Evolutionary conservation across 2,113 vertebrate genomes (phyloP).

Genomic region (Thryonomys swinderianus): DNA sequence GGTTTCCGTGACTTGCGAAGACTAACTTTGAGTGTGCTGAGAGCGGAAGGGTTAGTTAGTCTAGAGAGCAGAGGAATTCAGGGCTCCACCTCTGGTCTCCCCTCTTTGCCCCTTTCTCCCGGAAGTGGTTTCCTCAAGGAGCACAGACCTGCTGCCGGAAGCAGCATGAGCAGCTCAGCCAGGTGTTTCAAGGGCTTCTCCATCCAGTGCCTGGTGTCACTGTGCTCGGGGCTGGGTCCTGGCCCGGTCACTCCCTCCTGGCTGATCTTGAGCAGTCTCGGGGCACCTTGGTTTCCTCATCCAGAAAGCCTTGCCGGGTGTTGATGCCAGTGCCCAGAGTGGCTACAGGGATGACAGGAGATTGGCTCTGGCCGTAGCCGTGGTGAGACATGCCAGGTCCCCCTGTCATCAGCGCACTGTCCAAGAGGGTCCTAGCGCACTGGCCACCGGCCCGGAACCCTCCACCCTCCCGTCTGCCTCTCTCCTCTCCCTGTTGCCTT

Average conservation of each 20-base stretch:
- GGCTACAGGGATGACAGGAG: neutral
- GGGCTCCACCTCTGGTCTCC: neutral
- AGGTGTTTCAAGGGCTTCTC: neutral
- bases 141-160: neutral
- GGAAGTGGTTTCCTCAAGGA: neutral
- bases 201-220: neutral
- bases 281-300: neutral
- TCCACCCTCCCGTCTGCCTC: neutral
- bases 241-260: neutral
- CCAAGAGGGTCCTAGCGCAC: neutral
- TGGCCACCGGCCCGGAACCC: neutral
- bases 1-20: slow-evolving; percentile 70
- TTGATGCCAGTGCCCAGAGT: neutral
- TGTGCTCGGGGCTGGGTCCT: neutral
- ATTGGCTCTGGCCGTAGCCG: neutral
- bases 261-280: neutral
- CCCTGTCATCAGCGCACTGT: neutral
- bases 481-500: neutral
- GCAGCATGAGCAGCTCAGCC: neutral
- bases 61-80: neutral
- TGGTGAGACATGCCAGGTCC: neutral
- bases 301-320: neutral
- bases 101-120: neutral
- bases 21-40: neutral
- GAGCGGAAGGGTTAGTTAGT: neutral